phyloP scores from a whole-genome alignment of 1,140 invertebrate genomes.

The Leptopilina clavipes region DNA sequence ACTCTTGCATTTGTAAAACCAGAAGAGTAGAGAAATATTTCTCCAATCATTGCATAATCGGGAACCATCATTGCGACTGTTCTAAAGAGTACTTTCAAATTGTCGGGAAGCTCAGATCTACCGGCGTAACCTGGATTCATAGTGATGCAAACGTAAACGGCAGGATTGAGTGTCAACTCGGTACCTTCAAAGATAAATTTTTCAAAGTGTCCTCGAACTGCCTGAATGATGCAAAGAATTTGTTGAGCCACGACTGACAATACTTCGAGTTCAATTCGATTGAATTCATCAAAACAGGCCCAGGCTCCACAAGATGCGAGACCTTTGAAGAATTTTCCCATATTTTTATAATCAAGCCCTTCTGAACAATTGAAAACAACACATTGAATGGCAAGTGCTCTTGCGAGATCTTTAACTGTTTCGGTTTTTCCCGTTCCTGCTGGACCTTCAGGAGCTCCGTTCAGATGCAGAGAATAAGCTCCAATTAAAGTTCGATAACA shows the following conservation, averaged over 20 bases:
- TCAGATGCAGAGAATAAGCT: slow-evolving; percentile 90
- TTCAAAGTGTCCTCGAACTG: slow-evolving; percentile 81
- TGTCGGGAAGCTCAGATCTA: slow-evolving; percentile 90
- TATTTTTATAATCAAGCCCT: slow-evolving; percentile 93
- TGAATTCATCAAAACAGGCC: slow-evolving; percentile 97
- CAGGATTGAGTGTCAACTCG: slow-evolving; percentile 85
- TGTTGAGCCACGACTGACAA: slow-evolving; percentile 89
- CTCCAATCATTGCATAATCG: slow-evolving; percentile 92
- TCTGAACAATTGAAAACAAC: slow-evolving; percentile 97
- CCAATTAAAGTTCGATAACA: slow-evolving; percentile 93
- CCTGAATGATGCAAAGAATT: slow-evolving; percentile 87
- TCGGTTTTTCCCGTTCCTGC: slow-evolving; percentile 71
- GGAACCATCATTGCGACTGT: slow-evolving; percentile 98
- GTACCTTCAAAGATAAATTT: slow-evolving; percentile 91
- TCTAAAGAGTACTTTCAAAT: slow-evolving; percentile 92
- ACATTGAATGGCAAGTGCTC: slow-evolving; percentile 93
- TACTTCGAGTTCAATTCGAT: slow-evolving; percentile 93
- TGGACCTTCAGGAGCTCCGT: slow-evolving; percentile 92
- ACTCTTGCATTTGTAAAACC: slow-evolving; percentile 89
- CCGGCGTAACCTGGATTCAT: slow-evolving; percentile 96
- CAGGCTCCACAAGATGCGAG: slow-evolving; percentile 92
- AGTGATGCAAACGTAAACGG: slow-evolving; percentile 93
- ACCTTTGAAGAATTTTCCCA: slow-evolving; percentile 94
- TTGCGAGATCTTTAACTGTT: slow-evolving; percentile 92
- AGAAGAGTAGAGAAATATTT: slow-evolving; percentile 92